Evolutionary conservation across 2,113 vertebrate genomes (phyloP), one percentile per base, ranked within the genome.

Genomic region (Oncorhynchus keta): DNA sequence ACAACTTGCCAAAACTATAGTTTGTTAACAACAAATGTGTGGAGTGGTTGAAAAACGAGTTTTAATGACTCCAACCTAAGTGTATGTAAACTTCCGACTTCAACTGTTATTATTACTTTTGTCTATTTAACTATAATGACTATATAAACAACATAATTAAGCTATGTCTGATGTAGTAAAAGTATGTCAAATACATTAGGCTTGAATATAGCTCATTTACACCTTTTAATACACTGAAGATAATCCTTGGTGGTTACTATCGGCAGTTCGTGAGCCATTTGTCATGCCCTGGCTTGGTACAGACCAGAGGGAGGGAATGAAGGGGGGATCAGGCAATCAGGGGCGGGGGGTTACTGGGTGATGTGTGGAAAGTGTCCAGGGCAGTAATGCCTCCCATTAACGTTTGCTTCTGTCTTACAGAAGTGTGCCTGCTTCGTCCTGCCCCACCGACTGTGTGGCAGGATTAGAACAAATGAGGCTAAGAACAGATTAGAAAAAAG

Each of bases 391-490:
- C 51, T 48, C 48, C 30, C n/a, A 70, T 75, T 67, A 74, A 51
- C 71, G 51, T 48, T 51, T 68, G 49, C 68, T 18, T 74, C 57
- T n/a, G 13, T 69, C 68, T 68, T 67, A 51, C 45, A 16, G 45
- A 51, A 35, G 26, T 49, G 72, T 74, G 65, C 62, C 69, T 20
- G 24, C 68, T 49, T 13, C 20, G 24, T 20, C 69, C 72, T 68
- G 70, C 45, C 66, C 68, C 74, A 67, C 76, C 78, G 57, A 71
- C 78, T 59, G 67, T 72, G 59, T 78, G 73, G 73, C 69, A 65
- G 87, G 90, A 89, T 87, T 90, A 90, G 72, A 61, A 76, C 82
- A 88, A 87, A 85, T 71, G 85, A 87, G 89, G 90, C 86, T 91
- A 91, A 91, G 89, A 87, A 86, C 90, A 88, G 89, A 89, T 91